Percentiles rank a stretch among this genome's conserved stretches.
These are phyloP conservation scores for Macroteleia sp. DNA, from an alignment of 2,888 invertebrate genomes.

Conservation along the genomic window DNA sequence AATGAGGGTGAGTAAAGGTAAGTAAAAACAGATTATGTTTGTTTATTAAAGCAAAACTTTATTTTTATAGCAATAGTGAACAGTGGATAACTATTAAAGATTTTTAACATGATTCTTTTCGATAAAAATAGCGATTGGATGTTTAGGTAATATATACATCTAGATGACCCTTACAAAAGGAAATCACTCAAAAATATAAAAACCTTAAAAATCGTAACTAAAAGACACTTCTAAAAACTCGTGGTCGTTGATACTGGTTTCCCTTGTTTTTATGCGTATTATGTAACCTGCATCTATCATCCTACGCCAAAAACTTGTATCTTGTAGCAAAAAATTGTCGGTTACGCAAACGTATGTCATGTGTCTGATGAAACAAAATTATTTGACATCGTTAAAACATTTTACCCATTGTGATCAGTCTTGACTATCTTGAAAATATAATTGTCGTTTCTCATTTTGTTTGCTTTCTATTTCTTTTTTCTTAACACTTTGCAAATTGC, in stretches of 20 bases:
- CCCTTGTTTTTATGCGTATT: slow-evolving; percentile 25
- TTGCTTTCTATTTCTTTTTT: slow-evolving; percentile 10
- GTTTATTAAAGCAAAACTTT: slow-evolving; percentile 83
- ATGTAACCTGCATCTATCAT: slow-evolving; percentile 38
- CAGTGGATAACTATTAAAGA: slow-evolving; percentile 83
- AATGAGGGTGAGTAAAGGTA: no score
- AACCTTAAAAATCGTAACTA: slow-evolving; percentile 19
- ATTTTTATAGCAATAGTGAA: slow-evolving; percentile 82
- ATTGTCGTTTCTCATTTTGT: slow-evolving; percentile 30
- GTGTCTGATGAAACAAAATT: slow-evolving; percentile 23
- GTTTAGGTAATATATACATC: slow-evolving; percentile 80
- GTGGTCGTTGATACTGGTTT: slow-evolving; percentile 44
- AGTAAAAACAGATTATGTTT: no score
- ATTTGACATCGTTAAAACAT: slow-evolving; percentile 24
- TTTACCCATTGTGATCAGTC: slow-evolving; percentile 59
- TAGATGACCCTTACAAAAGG: slow-evolving; percentile 69
- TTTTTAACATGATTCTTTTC: slow-evolving; percentile 80
- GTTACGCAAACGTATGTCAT: slow-evolving; percentile 36
- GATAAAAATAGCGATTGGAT: slow-evolving; percentile 83
- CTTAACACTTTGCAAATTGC: slow-evolving; percentile 32
- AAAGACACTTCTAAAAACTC: slow-evolving; percentile 19
- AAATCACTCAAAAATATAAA: slow-evolving; percentile 47
- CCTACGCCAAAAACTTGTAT: slow-evolving; percentile 44
- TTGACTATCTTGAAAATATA: slow-evolving; percentile 62
- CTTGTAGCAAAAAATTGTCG: slow-evolving; percentile 16